Base-by-base conservation (phyloP, 2,797 vertebrate species). In the Sebastes reedi region DNA sequence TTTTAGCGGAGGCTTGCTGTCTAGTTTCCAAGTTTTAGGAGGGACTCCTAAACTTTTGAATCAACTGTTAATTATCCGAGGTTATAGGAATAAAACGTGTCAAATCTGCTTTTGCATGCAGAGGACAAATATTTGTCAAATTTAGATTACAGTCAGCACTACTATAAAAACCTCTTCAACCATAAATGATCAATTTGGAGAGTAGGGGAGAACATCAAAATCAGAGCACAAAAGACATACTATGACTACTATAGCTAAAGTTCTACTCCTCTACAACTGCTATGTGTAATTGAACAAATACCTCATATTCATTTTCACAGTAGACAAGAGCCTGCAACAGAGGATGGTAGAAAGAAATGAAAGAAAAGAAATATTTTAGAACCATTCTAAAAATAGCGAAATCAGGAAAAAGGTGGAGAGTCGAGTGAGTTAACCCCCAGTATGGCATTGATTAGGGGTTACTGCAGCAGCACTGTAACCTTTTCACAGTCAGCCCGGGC, bases 401-500 rank as follows among this genome's bases (percentile, higher is more conserved):
- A 30, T 74, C 55, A 42, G 54, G n/a, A 29, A 67, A 76, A 88
- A 73, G 42, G 50, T 75, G 34, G 25, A 59, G 58, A 75, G 71
- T 55, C 50, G 20, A 65, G 59, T 5, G 78, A 55, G 58, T 78
- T 82, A 86, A 88, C 82, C 81, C 65, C 61, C 42, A 66, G 85
- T 88, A 88, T 93, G 88, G 86, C 70, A 79, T 76, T 89, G 79
- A 91, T 92, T 92, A 90, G 72, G 39, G 82, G 74, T 88, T 80
- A 86, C 64, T 83, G 65, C 72, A 80, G 65, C 73, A 80, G 85
- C 75, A 55, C 69, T 68, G 80, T 90, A 91, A 89, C 88, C 86
- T 89, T 87, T 86, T 85, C 83, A 83, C 72, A 82, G 88, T 85
- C 81, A 60, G 67, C 70, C 75, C 67, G 60, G 83, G 84, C 60